phyloP scores from a whole-genome alignment of 1,140 invertebrate species.

The Drusus annulatus region DNA sequence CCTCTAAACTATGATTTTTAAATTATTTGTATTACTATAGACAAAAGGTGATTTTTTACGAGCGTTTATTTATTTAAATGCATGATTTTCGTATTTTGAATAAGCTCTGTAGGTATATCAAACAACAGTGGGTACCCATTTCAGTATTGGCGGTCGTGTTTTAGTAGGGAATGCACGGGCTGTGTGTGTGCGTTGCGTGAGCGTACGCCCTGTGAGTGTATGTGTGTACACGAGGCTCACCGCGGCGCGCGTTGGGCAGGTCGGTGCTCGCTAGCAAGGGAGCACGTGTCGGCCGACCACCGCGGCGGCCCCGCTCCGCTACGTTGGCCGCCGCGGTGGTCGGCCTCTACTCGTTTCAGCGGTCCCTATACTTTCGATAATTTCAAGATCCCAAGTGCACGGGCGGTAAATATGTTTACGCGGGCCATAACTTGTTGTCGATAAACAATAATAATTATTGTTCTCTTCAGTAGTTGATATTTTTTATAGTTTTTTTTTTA shows the following conservation, averaged over 20 bases:
- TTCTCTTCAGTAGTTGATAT: too few species aligned
- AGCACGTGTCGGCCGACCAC: slow-evolving; percentile 69
- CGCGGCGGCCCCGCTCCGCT: slow-evolving; percentile 61
- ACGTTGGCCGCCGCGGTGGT: slow-evolving; percentile 47
- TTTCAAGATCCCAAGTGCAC: slow-evolving; percentile 10
- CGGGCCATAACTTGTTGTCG: too few species aligned
- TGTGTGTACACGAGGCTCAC: slow-evolving; percentile 60
- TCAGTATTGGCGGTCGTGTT: slow-evolving; percentile 22
- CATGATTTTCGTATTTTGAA: not conserved
- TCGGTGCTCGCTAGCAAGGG: slow-evolving; percentile 64
- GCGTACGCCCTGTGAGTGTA: slow-evolving; percentile 7
- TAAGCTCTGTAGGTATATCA: not conserved
- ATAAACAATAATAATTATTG: too few species aligned
- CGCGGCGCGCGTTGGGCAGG: slow-evolving; percentile 66
- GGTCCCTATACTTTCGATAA: not conserved
- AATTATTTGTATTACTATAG: too few species aligned
- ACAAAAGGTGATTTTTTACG: too few species aligned
- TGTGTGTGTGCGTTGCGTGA: slow-evolving; percentile 52
- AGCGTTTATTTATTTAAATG: not conserved
- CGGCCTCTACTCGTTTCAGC: slow-evolving; percentile 42
- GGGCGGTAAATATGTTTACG: not conserved
- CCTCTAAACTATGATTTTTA: too few species aligned
- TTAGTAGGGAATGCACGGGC: slow-evolving; percentile 32
- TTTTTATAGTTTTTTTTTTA: too few species aligned
- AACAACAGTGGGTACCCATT: not conserved